Evolutionary conservation across 2,888 invertebrate species (phyloP).

Genomic region (Mesoligia furuncula): DNA sequence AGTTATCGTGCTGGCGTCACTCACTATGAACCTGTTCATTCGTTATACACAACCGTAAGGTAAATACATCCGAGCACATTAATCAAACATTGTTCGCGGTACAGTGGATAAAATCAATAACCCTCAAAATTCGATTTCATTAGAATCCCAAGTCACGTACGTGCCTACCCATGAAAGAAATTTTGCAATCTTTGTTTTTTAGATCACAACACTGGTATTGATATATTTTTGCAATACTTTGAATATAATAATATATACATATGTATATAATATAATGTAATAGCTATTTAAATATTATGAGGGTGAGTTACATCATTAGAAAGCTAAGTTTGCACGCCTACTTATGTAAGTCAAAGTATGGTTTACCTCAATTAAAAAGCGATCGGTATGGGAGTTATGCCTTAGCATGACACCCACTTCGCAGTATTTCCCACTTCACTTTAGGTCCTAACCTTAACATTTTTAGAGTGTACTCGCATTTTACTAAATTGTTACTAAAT

Average conservation of each 20-base stretch:
- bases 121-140: slow-evolving; percentile 17
- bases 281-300: not conserved
- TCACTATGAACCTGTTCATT: slow-evolving; percentile 12
- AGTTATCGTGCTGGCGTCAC: not conserved
- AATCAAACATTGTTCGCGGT: slow-evolving; percentile 21
- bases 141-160: slow-evolving; percentile 26
- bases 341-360: not conserved
- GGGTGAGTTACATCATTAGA: not conserved
- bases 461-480: not conserved
- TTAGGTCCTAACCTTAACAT: not conserved
- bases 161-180: not conserved
- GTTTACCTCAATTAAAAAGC: slow-evolving; percentile 5
- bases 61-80: slow-evolving; percentile 12
- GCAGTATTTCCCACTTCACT: too few species aligned
- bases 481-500: slow-evolving; percentile 1
- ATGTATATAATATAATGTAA: not conserved
- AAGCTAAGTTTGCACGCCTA: not conserved
- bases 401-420: not conserved
- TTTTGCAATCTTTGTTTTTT: slow-evolving; percentile 20
- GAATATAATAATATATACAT: too few species aligned
- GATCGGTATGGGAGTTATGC: not conserved
- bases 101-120: slow-evolving; percentile 36
- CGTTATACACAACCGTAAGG: not conserved
- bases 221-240: too few species aligned
- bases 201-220: not conserved